A percentile compares a stretch with the other conserved stretches of the same genome.
phyloP scores from a whole-genome alignment of 2,888 invertebrate species.

The Euplagia quadripunctaria region DNA sequence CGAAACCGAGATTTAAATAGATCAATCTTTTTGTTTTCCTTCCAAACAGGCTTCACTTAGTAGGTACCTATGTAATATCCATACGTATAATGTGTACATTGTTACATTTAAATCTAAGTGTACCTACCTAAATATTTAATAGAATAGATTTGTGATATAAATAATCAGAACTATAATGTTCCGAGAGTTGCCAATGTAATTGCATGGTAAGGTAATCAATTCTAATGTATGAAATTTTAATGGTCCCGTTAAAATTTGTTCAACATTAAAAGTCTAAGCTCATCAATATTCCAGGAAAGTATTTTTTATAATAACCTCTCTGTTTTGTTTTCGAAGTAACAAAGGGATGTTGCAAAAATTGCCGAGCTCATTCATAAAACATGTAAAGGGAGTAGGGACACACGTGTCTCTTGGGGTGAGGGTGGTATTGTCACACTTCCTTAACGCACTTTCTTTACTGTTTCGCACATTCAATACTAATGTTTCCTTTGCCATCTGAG shows the following conservation, averaged over 20 bases:
- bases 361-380: conserved; percentile 77
- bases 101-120: too few species aligned
- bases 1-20: too few species aligned
- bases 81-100: too few species aligned
- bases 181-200: background rate
- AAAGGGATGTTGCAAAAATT: conserved; percentile 69
- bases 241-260: background rate
- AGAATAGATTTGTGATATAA: background rate
- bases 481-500: conserved; percentile 32
- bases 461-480: conserved; percentile 33
- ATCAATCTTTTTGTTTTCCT: too few species aligned
- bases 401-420: conserved; percentile 67
- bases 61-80: too few species aligned
- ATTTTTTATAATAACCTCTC: conserved; percentile 62
- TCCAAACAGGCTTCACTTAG: too few species aligned
- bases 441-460: conserved; percentile 52
- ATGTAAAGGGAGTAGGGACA: conserved; percentile 69
- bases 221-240: conserved; percentile 2
- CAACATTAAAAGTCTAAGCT: conserved; percentile 35
- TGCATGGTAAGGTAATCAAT: background rate
- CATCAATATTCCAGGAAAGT: conserved; percentile 61
- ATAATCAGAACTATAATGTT: background rate
- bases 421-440: conserved; percentile 58
- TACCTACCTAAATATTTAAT: background rate
- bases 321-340: conserved; percentile 64